These are phyloP conservation scores for Drosophila melanica DNA, from an alignment of 1,140 invertebrate genomes.

Conservation along the genomic window DNA sequence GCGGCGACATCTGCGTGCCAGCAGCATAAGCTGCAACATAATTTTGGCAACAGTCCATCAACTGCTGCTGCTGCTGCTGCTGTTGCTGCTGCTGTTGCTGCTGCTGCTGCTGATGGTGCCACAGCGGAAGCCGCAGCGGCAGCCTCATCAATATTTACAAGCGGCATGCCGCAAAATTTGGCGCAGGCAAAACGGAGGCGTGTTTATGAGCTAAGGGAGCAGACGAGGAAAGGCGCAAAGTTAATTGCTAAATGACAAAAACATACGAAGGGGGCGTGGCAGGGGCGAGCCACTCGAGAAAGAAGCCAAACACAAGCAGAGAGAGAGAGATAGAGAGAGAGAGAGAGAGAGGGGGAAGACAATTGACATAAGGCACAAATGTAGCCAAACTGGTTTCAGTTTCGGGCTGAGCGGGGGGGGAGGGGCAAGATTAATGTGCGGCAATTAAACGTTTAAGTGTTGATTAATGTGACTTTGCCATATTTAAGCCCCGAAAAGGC, in stretches of 20 bases:
- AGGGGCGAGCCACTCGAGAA: conserved; percentile 23
- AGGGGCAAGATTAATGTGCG: conserved; percentile 73
- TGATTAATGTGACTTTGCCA: conserved; percentile 79
- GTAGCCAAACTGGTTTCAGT: conserved; percentile 1
- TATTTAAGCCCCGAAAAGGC: conserved; percentile 29
- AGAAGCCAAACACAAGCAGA: conserved; percentile 35
- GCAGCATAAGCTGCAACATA: conserved; percentile 78
- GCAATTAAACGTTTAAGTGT: conserved; percentile 83
- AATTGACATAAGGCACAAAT: conserved; percentile 52
- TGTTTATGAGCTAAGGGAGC: conserved; percentile 35
- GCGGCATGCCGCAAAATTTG: conserved; percentile 75
- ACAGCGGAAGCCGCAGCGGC: conserved; percentile 24
- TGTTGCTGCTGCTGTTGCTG: too few relatives aligned
- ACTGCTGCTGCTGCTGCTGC: conserved; percentile 16
- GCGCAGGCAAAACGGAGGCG: conserved; percentile 46
- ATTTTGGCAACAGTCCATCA: conserved; percentile 81
- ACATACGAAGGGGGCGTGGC: conserved; percentile 50
- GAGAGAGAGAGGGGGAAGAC: conserved; percentile 15
- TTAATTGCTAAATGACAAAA: conserved; percentile 82
- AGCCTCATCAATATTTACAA: conserved; percentile 79
- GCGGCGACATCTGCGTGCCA: conserved; percentile 75
- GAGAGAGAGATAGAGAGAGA: background rate
- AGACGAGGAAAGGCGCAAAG: conserved; percentile 49
- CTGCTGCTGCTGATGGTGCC: background rate
- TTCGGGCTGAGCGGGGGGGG: conserved; percentile 18